Evolutionary conservation across 2,113 vertebrate species (phyloP), one percentile per base, ranked within the genome.

Genomic region (Myrmophylax atrothorax): DNA sequence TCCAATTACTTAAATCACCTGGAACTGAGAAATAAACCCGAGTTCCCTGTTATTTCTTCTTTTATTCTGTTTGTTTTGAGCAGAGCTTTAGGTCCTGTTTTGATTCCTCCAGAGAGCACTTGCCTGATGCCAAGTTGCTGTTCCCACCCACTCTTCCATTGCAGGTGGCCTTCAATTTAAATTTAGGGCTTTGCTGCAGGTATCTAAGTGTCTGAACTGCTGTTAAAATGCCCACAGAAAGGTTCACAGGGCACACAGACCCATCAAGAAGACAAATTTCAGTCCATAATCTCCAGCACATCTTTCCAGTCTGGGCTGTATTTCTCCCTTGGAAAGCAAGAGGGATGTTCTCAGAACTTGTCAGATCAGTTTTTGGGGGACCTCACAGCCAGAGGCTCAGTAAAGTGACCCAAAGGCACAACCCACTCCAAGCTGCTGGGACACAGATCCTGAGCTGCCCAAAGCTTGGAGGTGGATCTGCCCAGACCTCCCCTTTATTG

Each of bases 1-100:
- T 97, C 92, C 95, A 95, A 95, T 97, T 96, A 96, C 94, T 88
- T 80, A 93, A 94, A 97, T 97, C 92, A 96, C 94, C 94, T 95
- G 92, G 95, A 96, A 95, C 96, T 64, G 76, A 80, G 70, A 81
- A 66, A 72, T 66, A 80, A 92, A 88, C 38, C 72, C 35, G 79
- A 64, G 10, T 66, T 88, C 82, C 72, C 85, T 93, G 75, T 46
- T 88, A 90, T 77, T 93, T 83, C 52, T 59, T 25, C 80, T 63
- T 28, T 23, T 50, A 40, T 23, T 7, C 69, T 79, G 6, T 42
- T 80, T 5, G 44, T 84, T 93, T 66, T 26, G 42, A 83, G 85
- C 15, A 9, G 56, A 76, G 85, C 7, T 62, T 94, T 88, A 35
- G 50, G 63, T 76, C 25, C 37, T 53, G 28, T 88, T 85, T 88